Percentiles rank a stretch among this genome's conserved stretches.
phyloP scores from a whole-genome alignment of 2,797 vertebrate genomes.

The Amniataba percoides region DNA sequence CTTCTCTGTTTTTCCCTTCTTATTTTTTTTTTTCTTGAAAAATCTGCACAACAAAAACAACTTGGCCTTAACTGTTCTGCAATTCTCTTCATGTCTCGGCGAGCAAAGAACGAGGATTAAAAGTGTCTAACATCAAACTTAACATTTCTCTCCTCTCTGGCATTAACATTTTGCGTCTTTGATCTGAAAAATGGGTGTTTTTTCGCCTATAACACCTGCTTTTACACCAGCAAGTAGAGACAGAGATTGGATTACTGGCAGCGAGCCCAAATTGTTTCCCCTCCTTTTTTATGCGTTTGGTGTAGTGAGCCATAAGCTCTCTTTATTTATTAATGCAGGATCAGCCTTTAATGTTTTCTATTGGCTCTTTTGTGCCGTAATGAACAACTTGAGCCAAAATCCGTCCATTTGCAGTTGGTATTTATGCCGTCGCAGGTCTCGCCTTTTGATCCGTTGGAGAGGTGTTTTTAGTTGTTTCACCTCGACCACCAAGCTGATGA shows the following conservation, averaged over 20 bases:
- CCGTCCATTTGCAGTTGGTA: conserved; percentile 53
- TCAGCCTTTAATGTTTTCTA: conserved; percentile 28
- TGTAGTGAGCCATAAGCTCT: conserved; percentile 11
- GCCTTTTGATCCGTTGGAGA: conserved; percentile 3
- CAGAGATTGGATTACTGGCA: conserved; percentile 55
- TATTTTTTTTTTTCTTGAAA: neutral
- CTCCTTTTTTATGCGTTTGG: neutral
- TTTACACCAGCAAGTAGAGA: conserved; percentile 55
- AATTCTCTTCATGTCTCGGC: conserved; percentile 53
- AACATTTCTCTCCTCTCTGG: conserved; percentile 58
- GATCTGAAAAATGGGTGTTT: conserved; percentile 49
- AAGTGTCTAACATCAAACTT: conserved; percentile 68
- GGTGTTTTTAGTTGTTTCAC: conserved; percentile 31
- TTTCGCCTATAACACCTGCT: conserved; percentile 46
- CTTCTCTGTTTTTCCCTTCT: neutral
- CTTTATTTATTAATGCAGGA: conserved; percentile 28
- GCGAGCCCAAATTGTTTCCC: conserved; percentile 24
- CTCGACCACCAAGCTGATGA: conserved; percentile 25
- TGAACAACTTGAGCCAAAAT: conserved; percentile 43
- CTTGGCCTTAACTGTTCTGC: conserved; percentile 54
- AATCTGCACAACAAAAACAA: conserved; percentile 60
- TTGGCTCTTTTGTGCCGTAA: conserved; percentile 28
- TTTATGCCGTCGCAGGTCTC: conserved; percentile 5
- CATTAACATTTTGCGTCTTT: conserved; percentile 64
- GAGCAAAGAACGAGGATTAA: conserved; percentile 60